phyloP scores from a whole-genome alignment of 2,888 invertebrate species.

The Platycnemis pennipes region DNA sequence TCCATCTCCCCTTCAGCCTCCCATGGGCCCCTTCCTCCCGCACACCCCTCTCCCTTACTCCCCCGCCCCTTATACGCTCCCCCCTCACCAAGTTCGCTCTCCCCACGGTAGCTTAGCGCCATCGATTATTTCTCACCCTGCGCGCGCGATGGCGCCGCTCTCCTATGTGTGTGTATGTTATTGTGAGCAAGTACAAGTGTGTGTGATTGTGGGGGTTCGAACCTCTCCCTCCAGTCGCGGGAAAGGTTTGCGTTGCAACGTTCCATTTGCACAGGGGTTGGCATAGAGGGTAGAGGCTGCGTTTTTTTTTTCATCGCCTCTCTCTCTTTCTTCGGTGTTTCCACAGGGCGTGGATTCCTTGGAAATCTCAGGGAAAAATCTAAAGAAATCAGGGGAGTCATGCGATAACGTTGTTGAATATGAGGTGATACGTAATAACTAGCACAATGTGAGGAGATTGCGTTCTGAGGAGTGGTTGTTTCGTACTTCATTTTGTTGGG shows the following conservation, averaged over 20 bases:
- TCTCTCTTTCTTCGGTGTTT: not conserved
- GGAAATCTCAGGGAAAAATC: too few relatives aligned
- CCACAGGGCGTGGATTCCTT: too few relatives aligned
- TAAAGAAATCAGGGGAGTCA: not conserved
- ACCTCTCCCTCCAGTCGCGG: slow-evolving; percentile 15
- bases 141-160: slow-evolving; percentile 34
- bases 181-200: not conserved
- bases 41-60: not conserved
- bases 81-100: not conserved
- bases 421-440: too few relatives aligned
- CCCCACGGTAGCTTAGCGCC: slow-evolving; percentile 56
- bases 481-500: too few relatives aligned
- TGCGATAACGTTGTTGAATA: too few relatives aligned
- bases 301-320: not conserved
- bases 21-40: not conserved
- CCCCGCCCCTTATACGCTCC: not conserved
- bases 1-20: not conserved
- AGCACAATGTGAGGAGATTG: too few relatives aligned
- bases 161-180: not conserved
- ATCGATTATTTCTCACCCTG: slow-evolving; percentile 49
- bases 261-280: not conserved
- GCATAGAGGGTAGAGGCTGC: not conserved
- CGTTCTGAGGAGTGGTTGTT: too few relatives aligned
- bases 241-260: not conserved
- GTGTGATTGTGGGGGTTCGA: not conserved